Conservation (phyloP, 2,888 invertebrate genomes). For the Alcis repandata region DNA sequence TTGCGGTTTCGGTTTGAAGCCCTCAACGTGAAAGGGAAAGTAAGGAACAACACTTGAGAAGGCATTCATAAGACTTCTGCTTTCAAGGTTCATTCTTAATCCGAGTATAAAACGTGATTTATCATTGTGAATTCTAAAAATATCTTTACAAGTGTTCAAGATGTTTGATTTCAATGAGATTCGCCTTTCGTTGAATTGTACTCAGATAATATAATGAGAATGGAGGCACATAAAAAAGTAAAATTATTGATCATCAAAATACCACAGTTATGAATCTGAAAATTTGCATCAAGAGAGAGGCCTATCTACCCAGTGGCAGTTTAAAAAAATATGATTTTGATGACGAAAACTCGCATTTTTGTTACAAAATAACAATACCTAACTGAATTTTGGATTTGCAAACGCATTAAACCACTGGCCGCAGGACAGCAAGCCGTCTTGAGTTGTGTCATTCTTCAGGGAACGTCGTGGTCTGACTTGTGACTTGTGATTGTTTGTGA, state of each 20-base stretch:
- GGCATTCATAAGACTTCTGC: constrained; percentile 35
- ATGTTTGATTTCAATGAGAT: constrained; percentile 18
- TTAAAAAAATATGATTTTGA: too few species aligned
- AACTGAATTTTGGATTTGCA: too few species aligned
- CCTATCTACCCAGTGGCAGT: too few species aligned
- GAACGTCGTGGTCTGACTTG: too few species aligned
- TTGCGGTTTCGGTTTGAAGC: constrained; percentile 45
- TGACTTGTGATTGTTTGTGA: too few species aligned
- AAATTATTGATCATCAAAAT: constrained; percentile 2
- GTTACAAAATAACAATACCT: too few species aligned
- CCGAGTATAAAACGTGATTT: constrained; percentile 27
- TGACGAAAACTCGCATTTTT: too few species aligned
- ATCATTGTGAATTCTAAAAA: constrained; percentile 19
- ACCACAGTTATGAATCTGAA: too few species aligned
- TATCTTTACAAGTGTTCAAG: constrained; percentile 13
- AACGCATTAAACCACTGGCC: too few species aligned
- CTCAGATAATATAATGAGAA: background rate
- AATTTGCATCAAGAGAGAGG: too few species aligned
- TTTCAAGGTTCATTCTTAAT: constrained; percentile 31
- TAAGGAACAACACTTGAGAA: constrained; percentile 32
- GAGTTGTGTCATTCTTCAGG: background rate
- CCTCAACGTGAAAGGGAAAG: constrained; percentile 42
- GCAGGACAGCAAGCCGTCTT: too few species aligned
- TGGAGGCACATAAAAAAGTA: background rate
- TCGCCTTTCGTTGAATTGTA: constrained; percentile 9